These are phyloP conservation scores for Melanotaenia maccullochi DNA, from an alignment of 2,797 vertebrate species.

Conservation along the genomic window DNA sequence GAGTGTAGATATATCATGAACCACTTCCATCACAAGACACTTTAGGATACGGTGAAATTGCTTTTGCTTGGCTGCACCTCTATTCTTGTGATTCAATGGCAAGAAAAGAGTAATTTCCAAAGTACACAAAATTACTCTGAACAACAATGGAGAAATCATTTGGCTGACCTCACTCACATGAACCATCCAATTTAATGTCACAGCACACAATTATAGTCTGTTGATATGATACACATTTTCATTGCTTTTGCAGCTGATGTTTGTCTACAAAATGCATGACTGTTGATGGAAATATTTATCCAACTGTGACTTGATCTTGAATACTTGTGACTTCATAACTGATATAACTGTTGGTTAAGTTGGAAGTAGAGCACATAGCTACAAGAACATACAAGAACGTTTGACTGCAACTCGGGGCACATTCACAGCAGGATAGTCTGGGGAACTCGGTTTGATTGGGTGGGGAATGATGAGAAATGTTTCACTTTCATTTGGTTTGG, in stretches of 20 bases:
- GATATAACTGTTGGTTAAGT: not conserved
- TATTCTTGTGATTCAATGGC: slow-evolving; percentile 16
- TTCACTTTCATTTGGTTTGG: no score
- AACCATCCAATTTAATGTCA: slow-evolving; percentile 10
- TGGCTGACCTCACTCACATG: not conserved
- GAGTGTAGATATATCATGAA: slow-evolving; percentile 14
- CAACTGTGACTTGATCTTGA: not conserved
- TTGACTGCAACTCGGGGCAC: no score
- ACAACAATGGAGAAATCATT: not conserved
- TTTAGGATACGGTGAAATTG: slow-evolving; percentile 39
- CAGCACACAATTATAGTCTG: slow-evolving; percentile 15
- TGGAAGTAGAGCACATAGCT: no score
- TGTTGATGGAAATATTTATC: not conserved
- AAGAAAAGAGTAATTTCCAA: slow-evolving; percentile 33
- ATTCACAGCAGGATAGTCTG: no score
- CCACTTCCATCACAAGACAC: slow-evolving; percentile 24
- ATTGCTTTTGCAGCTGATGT: not conserved
- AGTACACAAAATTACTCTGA: slow-evolving; percentile 26
- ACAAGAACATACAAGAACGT: no score
- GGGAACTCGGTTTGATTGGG: no score
- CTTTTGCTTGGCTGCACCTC: slow-evolving; percentile 28
- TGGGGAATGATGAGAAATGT: no score
- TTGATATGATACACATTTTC: slow-evolving; percentile 3
- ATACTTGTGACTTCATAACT: not conserved
- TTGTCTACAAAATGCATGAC: not conserved